phyloP scores from a whole-genome alignment of 2,888 invertebrate genomes.

The Napeogenes inachia region DNA sequence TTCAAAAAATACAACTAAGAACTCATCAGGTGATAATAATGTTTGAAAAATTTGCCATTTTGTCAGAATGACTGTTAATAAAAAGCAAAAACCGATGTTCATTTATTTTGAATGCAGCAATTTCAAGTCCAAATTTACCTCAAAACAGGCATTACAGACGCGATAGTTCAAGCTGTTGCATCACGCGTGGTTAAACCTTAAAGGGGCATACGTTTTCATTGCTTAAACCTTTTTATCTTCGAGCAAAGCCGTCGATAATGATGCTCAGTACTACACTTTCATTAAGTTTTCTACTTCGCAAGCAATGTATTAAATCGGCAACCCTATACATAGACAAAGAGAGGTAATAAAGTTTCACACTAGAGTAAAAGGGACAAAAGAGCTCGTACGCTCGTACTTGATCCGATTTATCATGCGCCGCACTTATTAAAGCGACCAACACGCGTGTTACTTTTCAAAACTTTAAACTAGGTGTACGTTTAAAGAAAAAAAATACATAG shows the following conservation, averaged over 20 bases:
- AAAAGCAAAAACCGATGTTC: no score
- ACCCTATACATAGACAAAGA: constrained; percentile 47
- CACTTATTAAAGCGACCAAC: constrained; percentile 73
- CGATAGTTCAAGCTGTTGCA: constrained; percentile 32
- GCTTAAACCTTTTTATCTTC: constrained; percentile 61
- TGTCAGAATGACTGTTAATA: no score
- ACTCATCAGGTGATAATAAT: constrained; percentile 3
- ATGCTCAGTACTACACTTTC: constrained; percentile 64
- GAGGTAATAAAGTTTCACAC: constrained; percentile 34
- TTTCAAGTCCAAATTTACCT: constrained; percentile 18
- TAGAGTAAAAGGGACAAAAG: constrained; percentile 42
- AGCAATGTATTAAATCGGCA: constrained; percentile 53
- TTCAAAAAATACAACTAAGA: constrained; percentile 6
- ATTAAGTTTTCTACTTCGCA: constrained; percentile 64
- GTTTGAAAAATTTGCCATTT: no score
- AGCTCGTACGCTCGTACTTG: constrained; percentile 52
- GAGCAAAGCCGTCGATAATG: constrained; percentile 68
- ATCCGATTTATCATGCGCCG: constrained; percentile 72
- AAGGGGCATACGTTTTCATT: constrained; percentile 64
- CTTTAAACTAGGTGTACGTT: constrained; percentile 49
- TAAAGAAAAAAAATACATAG: constrained; percentile 42
- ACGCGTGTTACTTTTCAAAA: constrained; percentile 59
- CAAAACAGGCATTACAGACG: constrained; percentile 20
- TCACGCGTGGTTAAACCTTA: constrained; percentile 48
- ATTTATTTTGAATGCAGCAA: not conserved